Conservation (phyloP, 2,113 vertebrate genomes). For the Nycticorax nycticorax region DNA sequence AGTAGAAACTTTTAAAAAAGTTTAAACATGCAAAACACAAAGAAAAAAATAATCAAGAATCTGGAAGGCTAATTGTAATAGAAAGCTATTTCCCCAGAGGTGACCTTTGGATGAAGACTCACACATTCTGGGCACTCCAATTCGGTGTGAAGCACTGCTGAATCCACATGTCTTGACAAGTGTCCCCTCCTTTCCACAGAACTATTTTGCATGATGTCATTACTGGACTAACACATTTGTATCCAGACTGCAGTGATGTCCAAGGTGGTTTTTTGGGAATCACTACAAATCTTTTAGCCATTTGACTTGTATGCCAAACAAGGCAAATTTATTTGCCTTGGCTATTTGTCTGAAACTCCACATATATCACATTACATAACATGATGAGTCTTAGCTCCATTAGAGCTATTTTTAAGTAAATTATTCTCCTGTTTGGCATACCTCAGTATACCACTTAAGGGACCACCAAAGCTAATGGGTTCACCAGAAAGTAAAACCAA, state of each 20-base stretch:
- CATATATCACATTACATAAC: not conserved
- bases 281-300: not conserved
- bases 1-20: not conserved
- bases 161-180: not conserved
- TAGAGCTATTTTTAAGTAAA: not conserved
- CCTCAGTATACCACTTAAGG: not conserved
- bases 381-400: not conserved
- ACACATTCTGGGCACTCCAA: not conserved
- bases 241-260: not conserved
- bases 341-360: not conserved
- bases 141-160: not conserved
- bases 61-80: not conserved
- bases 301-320: not conserved
- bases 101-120: not conserved
- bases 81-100: not conserved
- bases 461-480: not conserved
- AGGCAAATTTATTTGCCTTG: not conserved
- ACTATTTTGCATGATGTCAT: not conserved
- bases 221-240: not conserved
- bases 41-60: not conserved
- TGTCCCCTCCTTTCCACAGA: not conserved
- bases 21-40: not conserved
- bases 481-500: not conserved
- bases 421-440: not conserved
- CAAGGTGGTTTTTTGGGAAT: not conserved